Percentiles rank a stretch among this genome's conserved stretches.
phyloP scores from a whole-genome alignment of 2,797 vertebrate species.

The Vireo griseus region DNA sequence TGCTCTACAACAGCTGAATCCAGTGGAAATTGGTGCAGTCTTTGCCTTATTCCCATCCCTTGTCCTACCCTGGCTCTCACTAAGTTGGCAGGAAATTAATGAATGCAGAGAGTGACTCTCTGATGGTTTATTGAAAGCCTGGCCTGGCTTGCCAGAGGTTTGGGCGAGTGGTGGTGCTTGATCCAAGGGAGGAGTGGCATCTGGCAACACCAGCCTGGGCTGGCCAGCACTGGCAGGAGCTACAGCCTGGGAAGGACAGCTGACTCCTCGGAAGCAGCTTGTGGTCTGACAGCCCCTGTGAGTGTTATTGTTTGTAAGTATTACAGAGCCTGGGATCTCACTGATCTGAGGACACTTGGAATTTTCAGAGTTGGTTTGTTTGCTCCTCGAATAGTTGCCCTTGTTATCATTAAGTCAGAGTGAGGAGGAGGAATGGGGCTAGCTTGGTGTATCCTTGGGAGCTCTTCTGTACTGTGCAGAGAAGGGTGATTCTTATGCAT shows the following conservation, averaged over 20 bases:
- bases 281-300: not conserved
- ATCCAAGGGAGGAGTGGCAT: not conserved
- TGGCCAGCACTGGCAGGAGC: not conserved
- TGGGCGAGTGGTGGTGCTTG: not conserved
- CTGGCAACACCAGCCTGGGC: not conserved
- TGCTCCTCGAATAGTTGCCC: not conserved
- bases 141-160: not conserved
- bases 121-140: not conserved
- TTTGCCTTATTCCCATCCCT: not conserved
- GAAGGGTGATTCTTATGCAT: not conserved
- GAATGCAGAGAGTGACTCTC: accelerated
- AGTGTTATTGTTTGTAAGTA: not conserved
- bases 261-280: not conserved
- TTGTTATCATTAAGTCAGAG: accelerated
- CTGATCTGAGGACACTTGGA: not conserved
- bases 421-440: not conserved
- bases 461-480: not conserved
- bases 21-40: not conserved
- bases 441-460: not conserved
- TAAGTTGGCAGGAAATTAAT: not conserved
- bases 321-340: not conserved
- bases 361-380: not conserved
- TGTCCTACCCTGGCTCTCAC: not conserved
- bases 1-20: not conserved
- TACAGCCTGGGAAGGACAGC: not conserved